Base-by-base conservation (phyloP, 2,797 vertebrate genomes). In the Acanthopagrus latus region DNA sequence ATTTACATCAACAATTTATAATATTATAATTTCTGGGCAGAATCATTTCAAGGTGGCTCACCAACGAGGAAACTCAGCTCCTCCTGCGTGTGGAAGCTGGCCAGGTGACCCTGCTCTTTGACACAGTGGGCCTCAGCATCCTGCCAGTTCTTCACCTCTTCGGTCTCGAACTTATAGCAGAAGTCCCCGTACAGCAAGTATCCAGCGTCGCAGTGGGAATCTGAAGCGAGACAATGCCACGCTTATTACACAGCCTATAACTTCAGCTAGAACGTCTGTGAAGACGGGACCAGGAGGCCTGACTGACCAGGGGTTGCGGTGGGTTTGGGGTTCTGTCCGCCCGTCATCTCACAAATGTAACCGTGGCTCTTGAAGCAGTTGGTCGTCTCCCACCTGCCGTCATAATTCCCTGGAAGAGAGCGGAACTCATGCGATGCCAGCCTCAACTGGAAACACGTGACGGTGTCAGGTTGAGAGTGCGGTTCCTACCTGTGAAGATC, bases 351-450 rank as follows among this genome's bases (percentile, higher is more conserved):
- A 85, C 96, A 96, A 41, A 96, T 92, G 86, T 94, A 96, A 9
- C 94, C 95, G 52, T 91, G 86, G 6, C 83, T 94, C 88, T 94
- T 96, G 86, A 94, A 96, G 91, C 96, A 96, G 91, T 89, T 95
- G 48, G 93, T 88, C 2, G 95, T 96, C 90, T 96, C 95, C 96
- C 95, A 96, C 82, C 93, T 93, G 12, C 96, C 96, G 0, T 89
- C 86, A 56, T 95, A 95, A 81, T 95, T 95, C 78, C 95, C 96
- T 96, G 71, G 1, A 81, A 43, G 54, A 41, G 33, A 76, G n/a
- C 52, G 66, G 16, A 50, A 44, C 1, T 29, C 17, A 38, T 50
- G 17, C 5, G 44, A 54, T 7, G 13, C 5, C 47, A 12, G 1
- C 10, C 14, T 63, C 9, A 43, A 18, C 20, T 57, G 3, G 60